phyloP scores from a whole-genome alignment of 1,140 invertebrate species.

The Araneus ventricosus region DNA sequence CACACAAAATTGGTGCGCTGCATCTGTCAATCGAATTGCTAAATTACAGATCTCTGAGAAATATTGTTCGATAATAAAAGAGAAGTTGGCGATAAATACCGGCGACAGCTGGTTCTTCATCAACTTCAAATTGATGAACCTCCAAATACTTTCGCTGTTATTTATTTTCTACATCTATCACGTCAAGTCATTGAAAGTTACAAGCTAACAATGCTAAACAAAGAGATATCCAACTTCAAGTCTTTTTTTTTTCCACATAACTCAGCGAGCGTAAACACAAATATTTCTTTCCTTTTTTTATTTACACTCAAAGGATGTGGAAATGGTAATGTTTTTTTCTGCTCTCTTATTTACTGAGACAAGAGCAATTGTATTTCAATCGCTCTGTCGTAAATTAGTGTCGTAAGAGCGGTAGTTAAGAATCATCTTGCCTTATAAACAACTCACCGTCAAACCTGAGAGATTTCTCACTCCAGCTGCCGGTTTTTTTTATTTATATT shows the following conservation, averaged over 20 bases:
- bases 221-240: not conserved
- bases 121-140: not conserved
- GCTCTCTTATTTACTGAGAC: not conserved
- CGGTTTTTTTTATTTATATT: too few species aligned
- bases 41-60: not conserved
- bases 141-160: not conserved
- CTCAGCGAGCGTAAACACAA: not conserved
- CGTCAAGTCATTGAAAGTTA: not conserved
- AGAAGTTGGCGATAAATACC: not conserved
- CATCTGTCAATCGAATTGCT: not conserved
- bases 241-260: not conserved
- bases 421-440: not conserved
- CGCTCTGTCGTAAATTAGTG: not conserved
- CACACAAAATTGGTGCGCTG: not conserved
- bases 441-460: not conserved
- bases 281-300: not conserved
- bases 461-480: not conserved
- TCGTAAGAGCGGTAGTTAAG: not conserved
- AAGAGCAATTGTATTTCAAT: not conserved
- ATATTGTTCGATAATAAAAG: not conserved
- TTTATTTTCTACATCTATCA: not conserved
- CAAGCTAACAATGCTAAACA: not conserved
- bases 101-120: not conserved
- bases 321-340: not conserved
- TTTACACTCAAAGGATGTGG: not conserved